These are phyloP conservation scores for Polypedilum pembai DNA, from an alignment of 1,140 invertebrate species.

Conservation along the genomic window DNA sequence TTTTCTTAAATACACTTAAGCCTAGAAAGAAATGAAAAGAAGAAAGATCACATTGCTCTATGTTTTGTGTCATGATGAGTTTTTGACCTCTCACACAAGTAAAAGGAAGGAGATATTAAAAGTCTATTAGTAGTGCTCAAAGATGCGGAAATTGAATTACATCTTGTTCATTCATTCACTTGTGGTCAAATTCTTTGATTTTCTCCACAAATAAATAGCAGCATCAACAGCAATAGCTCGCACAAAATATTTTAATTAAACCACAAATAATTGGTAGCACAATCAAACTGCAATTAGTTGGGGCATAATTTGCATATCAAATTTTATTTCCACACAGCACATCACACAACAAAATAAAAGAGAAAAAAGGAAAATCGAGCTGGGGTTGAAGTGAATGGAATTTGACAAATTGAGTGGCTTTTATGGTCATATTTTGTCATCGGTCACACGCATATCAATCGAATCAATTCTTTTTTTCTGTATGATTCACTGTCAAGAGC, in stretches of 20 bases:
- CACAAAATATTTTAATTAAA: background rate
- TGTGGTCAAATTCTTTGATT: background rate
- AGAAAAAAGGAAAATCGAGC: background rate
- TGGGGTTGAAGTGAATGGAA: background rate
- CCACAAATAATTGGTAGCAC: background rate
- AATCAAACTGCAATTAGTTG: background rate
- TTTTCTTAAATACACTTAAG: background rate
- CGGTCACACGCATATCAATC: background rate
- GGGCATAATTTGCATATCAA: background rate
- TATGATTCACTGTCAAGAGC: background rate
- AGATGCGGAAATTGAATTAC: constrained; percentile 4
- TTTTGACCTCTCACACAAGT: background rate
- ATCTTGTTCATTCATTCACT: background rate
- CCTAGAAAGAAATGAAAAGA: background rate
- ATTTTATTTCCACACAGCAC: background rate
- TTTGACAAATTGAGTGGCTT: background rate
- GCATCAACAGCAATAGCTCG: background rate
- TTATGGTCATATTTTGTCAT: background rate
- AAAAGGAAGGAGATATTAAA: background rate
- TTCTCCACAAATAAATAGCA: background rate
- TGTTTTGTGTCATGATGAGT: background rate
- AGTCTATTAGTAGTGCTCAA: background rate
- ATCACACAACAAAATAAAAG: background rate
- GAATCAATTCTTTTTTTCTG: background rate
- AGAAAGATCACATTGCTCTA: background rate